phyloP scores from a whole-genome alignment of 2,888 invertebrate species.

The Panopea generosa region DNA sequence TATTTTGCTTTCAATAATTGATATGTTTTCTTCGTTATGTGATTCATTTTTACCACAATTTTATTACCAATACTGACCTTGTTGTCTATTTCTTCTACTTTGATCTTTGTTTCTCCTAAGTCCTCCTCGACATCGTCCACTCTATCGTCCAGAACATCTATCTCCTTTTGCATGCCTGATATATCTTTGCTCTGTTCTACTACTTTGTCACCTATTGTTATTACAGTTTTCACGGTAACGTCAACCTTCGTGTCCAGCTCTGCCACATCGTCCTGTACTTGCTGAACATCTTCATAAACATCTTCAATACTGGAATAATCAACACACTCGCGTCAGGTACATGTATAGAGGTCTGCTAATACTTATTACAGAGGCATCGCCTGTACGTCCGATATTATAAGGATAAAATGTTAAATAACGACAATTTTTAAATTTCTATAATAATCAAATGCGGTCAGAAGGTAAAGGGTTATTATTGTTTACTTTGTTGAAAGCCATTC shows the following conservation, averaged over 20 bases:
- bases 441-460: no score
- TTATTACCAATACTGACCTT: constrained; percentile 79
- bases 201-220: constrained; percentile 68
- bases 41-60: no score
- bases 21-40: no score
- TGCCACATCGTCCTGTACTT: constrained; percentile 70
- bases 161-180: constrained; percentile 56
- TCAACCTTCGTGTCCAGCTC: constrained; percentile 71
- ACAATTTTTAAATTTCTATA: no score
- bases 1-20: no score
- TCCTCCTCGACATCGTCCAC: constrained; percentile 70
- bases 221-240: constrained; percentile 69
- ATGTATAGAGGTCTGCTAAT: not conserved
- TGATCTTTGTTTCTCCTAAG: constrained; percentile 71
- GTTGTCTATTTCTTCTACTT: constrained; percentile 79
- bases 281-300: constrained; percentile 70
- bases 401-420: no score
- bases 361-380: not conserved
- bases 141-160: constrained; percentile 66
- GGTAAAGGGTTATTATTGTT: no score
- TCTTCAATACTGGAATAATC: constrained; percentile 71
- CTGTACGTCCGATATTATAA: no score
- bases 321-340: no score
- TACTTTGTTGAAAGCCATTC: no score
- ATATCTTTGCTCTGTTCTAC: constrained; percentile 71